These are phyloP conservation scores for Sebastes flavidus DNA, from an alignment of 2,797 vertebrate species.

Conservation along the genomic window DNA sequence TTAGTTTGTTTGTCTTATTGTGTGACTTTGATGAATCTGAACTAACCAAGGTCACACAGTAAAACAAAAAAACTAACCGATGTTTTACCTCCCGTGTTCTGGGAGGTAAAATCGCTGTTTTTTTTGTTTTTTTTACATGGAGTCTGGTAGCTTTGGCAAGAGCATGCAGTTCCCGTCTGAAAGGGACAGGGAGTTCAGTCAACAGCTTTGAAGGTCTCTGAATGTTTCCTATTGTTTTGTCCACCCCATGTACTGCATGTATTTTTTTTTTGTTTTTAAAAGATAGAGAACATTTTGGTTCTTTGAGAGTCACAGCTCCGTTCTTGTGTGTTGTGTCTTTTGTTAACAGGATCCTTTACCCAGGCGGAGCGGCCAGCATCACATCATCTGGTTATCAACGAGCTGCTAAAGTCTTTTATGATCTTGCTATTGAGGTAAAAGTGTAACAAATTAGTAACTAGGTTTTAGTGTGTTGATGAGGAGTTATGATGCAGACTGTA, in stretches of 20 bases:
- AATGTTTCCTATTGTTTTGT: no score
- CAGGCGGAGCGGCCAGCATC: slow-evolving; percentile 87
- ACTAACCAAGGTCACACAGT: no score
- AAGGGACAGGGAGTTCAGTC: not conserved
- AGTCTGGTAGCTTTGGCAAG: no score
- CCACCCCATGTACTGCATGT: no score
- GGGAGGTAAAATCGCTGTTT: no score
- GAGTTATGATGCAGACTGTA: not conserved
- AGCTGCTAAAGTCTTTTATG: slow-evolving; percentile 87
- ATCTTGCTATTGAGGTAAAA: slow-evolving; percentile 88
- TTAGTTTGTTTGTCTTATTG: no score
- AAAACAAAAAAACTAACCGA: no score
- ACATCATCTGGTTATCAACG: slow-evolving; percentile 84
- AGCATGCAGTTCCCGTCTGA: no score
- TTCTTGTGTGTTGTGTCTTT: not conserved
- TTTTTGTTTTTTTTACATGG: not conserved
- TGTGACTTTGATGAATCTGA: no score
- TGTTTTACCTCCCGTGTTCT: no score
- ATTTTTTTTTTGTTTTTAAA: no score
- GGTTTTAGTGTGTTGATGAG: not conserved
- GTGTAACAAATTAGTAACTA: not conserved
- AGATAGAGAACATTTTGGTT: not conserved
- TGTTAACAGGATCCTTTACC: slow-evolving; percentile 86
- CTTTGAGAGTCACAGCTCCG: not conserved
- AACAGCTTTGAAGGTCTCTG: no score